phyloP scores from a whole-genome alignment of 2,113 vertebrate genomes.

The Mastomys coucha region DNA sequence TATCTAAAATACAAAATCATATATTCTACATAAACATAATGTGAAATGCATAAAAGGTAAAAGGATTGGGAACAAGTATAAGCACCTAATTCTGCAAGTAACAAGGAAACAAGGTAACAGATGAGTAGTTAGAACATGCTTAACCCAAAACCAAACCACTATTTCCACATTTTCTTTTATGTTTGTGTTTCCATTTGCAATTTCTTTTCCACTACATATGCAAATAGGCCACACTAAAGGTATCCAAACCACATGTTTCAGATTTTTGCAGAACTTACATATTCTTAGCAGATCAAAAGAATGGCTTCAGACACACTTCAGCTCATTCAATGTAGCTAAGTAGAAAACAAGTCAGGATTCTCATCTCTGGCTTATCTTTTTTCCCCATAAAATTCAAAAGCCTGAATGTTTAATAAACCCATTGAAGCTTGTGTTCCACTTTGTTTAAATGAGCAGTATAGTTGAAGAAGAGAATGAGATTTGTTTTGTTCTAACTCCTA shows the following conservation, averaged over 20 bases:
- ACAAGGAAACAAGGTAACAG: neutral
- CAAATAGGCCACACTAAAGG: neutral
- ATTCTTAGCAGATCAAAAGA: conserved; percentile 29
- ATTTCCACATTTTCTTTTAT: conserved; percentile 9
- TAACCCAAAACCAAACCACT: neutral
- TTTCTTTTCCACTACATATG: neutral
- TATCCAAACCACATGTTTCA: conserved; percentile 26
- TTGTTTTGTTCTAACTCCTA: conserved; percentile 21
- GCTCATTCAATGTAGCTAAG: neutral
- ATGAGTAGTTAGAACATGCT: neutral
- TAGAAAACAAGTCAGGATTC: neutral
- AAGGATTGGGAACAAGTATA: neutral
- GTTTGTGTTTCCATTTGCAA: neutral
- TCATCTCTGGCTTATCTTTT: neutral
- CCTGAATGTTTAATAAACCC: neutral
- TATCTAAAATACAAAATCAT: neutral
- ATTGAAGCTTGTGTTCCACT: conserved; percentile 30
- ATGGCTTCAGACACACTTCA: conserved; percentile 9
- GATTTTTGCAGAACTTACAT: conserved; percentile 6
- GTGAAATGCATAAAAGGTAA: conserved; percentile 13
- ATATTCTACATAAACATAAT: neutral
- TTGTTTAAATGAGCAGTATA: conserved; percentile 47
- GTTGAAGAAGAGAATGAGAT: neutral
- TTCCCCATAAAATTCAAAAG: neutral
- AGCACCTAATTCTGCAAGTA: neutral